phyloP scores from a whole-genome alignment of 2,797 vertebrate species.

The Anguilla pacifica region DNA sequence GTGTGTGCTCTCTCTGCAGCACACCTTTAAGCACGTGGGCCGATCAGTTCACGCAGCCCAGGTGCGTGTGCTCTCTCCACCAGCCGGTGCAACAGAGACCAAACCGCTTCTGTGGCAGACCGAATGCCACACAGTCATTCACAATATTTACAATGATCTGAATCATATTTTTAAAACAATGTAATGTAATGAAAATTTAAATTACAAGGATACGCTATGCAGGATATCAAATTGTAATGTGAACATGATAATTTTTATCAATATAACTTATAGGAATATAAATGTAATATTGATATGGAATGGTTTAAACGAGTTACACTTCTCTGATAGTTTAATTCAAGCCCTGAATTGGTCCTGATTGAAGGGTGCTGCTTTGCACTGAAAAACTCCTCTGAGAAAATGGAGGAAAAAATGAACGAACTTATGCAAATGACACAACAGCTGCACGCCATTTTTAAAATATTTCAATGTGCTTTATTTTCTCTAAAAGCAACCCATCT shows the following conservation, averaged over 20 bases:
- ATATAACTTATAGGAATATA: not conserved
- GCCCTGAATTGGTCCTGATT: not conserved
- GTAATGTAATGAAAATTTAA: not conserved
- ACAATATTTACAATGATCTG: too few relatives aligned
- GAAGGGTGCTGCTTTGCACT: not conserved
- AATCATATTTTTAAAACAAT: not conserved
- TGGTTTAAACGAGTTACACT: not conserved
- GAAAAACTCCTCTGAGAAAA: not conserved
- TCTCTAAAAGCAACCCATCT: conserved; percentile 27
- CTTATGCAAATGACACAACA: not conserved
- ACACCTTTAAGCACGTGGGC: too few relatives aligned
- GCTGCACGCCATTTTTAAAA: conserved; percentile 25
- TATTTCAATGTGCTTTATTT: conserved; percentile 36
- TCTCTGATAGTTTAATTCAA: not conserved
- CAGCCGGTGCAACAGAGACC: too few relatives aligned
- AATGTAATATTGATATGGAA: not conserved
- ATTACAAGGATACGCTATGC: not conserved
- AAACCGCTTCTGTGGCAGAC: too few relatives aligned
- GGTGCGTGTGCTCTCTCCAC: too few relatives aligned
- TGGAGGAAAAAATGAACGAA: not conserved
- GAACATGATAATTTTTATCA: not conserved
- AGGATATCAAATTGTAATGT: not conserved
- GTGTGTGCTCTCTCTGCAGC: too few relatives aligned
- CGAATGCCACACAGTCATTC: too few relatives aligned
- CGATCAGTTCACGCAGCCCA: too few relatives aligned